phyloP scores from a whole-genome alignment of 2,113 vertebrate genomes.

The Phycodurus eques region DNA sequence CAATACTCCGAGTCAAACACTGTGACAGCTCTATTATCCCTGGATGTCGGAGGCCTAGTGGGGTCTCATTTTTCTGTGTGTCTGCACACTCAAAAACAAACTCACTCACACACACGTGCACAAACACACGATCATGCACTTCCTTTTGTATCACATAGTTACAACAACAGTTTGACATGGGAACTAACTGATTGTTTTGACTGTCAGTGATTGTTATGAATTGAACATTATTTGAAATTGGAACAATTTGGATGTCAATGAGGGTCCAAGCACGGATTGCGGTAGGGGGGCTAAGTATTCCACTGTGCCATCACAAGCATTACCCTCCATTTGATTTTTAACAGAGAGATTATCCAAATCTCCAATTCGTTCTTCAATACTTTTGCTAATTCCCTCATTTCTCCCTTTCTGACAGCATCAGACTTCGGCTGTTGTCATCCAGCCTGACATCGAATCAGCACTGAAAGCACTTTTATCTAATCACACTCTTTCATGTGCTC shows the following conservation, averaged over 20 bases:
- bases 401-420: conserved; percentile 39
- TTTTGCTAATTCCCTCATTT: conserved; percentile 22
- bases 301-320: conserved; percentile 12
- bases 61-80: conserved; percentile 32
- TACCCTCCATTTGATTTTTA: neutral
- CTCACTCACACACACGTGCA: neutral
- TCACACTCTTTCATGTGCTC: conserved; percentile 56
- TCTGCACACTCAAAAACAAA: conserved; percentile 14
- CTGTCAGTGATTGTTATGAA: neutral
- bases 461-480: conserved; percentile 60
- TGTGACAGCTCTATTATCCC: conserved; percentile 72
- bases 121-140: neutral
- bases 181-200: neutral
- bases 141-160: neutral
- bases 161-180: neutral
- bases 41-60: conserved; percentile 47
- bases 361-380: conserved; percentile 27
- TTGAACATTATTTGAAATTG: neutral
- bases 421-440: conserved; percentile 18
- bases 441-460: conserved; percentile 52
- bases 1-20: conserved; percentile 70
- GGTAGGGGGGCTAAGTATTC: conserved; percentile 33
- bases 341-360: conserved; percentile 6
- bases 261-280: neutral
- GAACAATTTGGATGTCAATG: neutral